Base-by-base conservation (phyloP, 2,797 vertebrate species). In the Microctenopoma steveboyesi region DNA sequence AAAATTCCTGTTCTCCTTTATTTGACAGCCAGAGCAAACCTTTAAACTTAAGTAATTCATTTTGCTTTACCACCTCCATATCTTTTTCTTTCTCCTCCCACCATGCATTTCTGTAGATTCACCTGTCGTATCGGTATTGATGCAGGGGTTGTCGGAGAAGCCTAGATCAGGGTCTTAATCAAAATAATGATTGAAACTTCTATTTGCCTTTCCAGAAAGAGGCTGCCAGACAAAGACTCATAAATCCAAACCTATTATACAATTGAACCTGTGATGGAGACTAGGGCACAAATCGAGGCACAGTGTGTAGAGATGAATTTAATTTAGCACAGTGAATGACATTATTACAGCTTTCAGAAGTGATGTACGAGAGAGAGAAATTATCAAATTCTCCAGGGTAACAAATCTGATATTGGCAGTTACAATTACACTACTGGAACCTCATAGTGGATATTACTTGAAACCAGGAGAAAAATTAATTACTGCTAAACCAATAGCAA, bases 291-390 rank as follows among this genome's bases (percentile, higher is more conserved):
- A 84, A 88, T 53, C 81, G 62, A 88, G 60, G 72, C 64, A 49
- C 82, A 78, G 77, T 67, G 65, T 82, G 81, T 77, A 68, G 84
- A 67, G 76, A 85, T 71, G 10, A 81, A 89, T 85, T 87, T 79
- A 69, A 90, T 88, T 87, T 86, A 53, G 68, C 67, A 81, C 71
- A 89, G 82, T 89, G 78, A 85, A 86, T 88, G 79, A 83, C 81
- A 65, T 86, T 83, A 86, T 88, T 84, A 79, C 55, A 73, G 74
- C 64, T 74, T 70, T 66, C 64, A 78, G 68, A 52, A 51, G 70
- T 63, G 75, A 78, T 80, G 76, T 58, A 78, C 64, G 78, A 74
- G 62, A 63, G 78, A 63, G 55, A 70, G 74, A 39, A 73, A 78
- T 35, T 50, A 61, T 18, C 33, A 64, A 67, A 67, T 65, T 78